Evolutionary conservation across 2,888 invertebrate genomes (phyloP).

Genomic region (Lycocerus yunnanus): DNA sequence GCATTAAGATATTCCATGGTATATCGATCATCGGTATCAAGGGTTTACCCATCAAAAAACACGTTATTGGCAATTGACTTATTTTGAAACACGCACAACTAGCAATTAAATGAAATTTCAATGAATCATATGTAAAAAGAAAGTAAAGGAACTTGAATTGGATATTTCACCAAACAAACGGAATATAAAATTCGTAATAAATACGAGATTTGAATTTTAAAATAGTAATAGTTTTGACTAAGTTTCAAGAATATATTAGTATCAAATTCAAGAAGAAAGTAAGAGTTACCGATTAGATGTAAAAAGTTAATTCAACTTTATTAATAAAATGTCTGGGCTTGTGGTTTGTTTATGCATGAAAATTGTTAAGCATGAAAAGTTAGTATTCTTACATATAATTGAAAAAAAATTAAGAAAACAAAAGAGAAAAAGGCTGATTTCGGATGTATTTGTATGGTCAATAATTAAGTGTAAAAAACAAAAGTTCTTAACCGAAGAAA

Average conservation of each 20-base stretch:
- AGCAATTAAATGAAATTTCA: not conserved
- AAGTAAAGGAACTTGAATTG: constrained; percentile 1
- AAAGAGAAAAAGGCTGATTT: not conserved
- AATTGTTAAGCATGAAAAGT: not conserved
- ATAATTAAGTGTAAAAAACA: not conserved
- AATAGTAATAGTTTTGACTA: not conserved
- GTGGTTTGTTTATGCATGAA: not conserved
- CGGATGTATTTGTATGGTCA: too few relatives aligned
- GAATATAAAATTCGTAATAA: constrained; percentile 2
- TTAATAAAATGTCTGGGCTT: not conserved
- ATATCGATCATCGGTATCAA: not conserved
- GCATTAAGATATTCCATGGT: not conserved
- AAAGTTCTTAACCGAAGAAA: not conserved
- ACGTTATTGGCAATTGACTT: not conserved
- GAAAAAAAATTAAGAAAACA: not conserved
- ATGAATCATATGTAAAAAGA: constrained; percentile 2
- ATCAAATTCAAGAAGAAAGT: not conserved
- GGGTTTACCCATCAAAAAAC: not conserved
- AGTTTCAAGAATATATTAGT: constrained; percentile 1
- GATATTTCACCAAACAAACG: not conserved
- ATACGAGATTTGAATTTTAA: constrained; percentile 2
- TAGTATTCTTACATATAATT: not conserved
- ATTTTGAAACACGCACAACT: not conserved
- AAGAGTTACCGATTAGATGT: not conserved
- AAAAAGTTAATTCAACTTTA: not conserved